Base-by-base conservation (phyloP, 2,888 invertebrate genomes). In the Furcula furcula region DNA sequence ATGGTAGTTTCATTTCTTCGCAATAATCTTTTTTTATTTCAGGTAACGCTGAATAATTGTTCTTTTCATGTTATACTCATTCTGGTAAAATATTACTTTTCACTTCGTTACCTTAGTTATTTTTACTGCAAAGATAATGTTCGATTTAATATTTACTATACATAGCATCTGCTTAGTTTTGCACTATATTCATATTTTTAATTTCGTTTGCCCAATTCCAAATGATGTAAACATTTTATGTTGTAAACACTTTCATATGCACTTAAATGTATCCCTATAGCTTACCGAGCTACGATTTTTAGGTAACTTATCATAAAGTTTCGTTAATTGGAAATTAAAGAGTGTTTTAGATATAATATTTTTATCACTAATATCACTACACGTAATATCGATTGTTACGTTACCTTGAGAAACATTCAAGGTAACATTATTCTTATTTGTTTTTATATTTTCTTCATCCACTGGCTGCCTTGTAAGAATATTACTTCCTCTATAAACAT, bases 31-130 rank as follows among this genome's bases (percentile, higher is more conserved):
- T 27, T 31, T n/a, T 14, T 1, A 6, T n/a, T 9, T 23, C 11
- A 31, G 28, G 20, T 14, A 39, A 20, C 4, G 31, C 27, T 19
- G 13, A 10, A 13, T 28, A 23, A 29, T n/a, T n/a, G n/a, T n/a
- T n/a, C n/a, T n/a, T n/a, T n/a, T n/a, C n/a, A n/a, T n/a, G n/a
- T n/a, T n/a, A n/a, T n/a, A n/a, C n/a, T n/a, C n/a, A n/a, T n/a
- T n/a, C n/a, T n/a, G n/a, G 10, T 7, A 15, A 18, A 10, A 22
- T 18, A 9, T 35, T 26, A 20, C 18, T 26, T 1, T 13, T 13
- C 9, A 14, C 2, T n/a, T 4, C 4, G n/a, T 28, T 21, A 11
- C 21, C 30, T 15, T 18, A n/a, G 7, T 15, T 10, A 5, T 9
- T 36, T 22, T 31, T 10, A 10, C 28, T 3, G 13, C 9, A 15